Conservation (phyloP, 2,113 vertebrate genomes). For the Glaucomys volans region DNA sequence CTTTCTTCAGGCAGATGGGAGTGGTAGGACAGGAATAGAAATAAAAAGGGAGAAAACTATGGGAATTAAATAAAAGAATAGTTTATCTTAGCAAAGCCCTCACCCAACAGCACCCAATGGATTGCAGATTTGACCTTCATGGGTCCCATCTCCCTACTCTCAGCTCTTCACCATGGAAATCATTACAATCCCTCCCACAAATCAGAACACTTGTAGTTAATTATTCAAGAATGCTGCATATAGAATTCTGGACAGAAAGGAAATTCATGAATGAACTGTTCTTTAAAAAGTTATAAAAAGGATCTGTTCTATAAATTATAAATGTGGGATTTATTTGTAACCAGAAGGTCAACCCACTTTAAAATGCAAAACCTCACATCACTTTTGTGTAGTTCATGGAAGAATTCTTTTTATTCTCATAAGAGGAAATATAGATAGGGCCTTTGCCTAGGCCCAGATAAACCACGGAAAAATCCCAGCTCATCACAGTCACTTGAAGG, state of each 20-base stretch:
- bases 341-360: neutral
- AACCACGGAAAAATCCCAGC: neutral
- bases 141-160: neutral
- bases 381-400: neutral
- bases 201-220: neutral
- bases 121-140: conserved; percentile 45
- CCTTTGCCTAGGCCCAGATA: neutral
- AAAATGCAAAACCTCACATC: neutral
- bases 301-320: neutral
- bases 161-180: conserved; percentile 1
- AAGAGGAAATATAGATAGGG: neutral
- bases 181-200: conserved; percentile 1
- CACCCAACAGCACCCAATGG: neutral
- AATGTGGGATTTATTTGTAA: neutral
- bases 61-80: too few species aligned
- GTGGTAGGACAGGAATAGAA: accelerated
- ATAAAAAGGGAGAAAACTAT: too few species aligned
- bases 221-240: conserved; percentile 29
- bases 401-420: neutral
- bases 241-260: neutral
- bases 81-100: too few species aligned
- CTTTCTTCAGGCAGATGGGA: neutral
- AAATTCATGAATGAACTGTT: neutral
- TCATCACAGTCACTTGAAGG: neutral
- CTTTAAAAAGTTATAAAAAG: neutral